Evolutionary conservation across 2,797 vertebrate genomes (phyloP), one percentile per base, ranked within the genome.

Genomic region (Lithobates pipiens): DNA sequence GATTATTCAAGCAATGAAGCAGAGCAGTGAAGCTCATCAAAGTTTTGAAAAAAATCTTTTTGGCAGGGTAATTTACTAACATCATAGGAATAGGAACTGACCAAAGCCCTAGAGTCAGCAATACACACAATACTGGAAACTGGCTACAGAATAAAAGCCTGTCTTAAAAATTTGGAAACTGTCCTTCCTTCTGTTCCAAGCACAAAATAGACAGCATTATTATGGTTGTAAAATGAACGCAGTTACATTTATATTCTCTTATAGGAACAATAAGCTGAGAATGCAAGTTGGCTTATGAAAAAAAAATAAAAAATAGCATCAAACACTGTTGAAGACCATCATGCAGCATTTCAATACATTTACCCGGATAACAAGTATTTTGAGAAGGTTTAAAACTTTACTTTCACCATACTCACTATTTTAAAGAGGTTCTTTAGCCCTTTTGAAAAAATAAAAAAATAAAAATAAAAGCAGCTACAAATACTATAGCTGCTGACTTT

Each of bases 1-100:
- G 84, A 86, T 76, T 76, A 81, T 82, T 82, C 73, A 76, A 81
- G 84, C 78, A 82, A 63, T 70, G 84, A 81, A 82, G 23, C 61
- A 65, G n/a, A 76, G 84, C 78, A 82, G 63, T 70, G 78, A 82
- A 72, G 29, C 57, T 76, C 78, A 61, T 86, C 73, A 76, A 34
- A 71, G 34, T 76, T 72, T 70, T 77, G 44, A 76, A 50, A 80
- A 79, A 57, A 82, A 86, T 86, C 78, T 42, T 86, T 81, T 82
- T 86, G 84, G 36, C 78, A 86, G 84, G 65, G 70, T 67, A 75
- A 80, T 79, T 34, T 85, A 25, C 70, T 54, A 80, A 79, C 69
- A 85, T 78, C 50, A 70, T 42, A 81, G 79, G 34, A 72, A 81
- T 76, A 57, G 29, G 15, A 84, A 70, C n/a, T 65, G 32, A 42